phyloP scores from a whole-genome alignment of 2,888 invertebrate species.

The Drosophila cracens region DNA sequence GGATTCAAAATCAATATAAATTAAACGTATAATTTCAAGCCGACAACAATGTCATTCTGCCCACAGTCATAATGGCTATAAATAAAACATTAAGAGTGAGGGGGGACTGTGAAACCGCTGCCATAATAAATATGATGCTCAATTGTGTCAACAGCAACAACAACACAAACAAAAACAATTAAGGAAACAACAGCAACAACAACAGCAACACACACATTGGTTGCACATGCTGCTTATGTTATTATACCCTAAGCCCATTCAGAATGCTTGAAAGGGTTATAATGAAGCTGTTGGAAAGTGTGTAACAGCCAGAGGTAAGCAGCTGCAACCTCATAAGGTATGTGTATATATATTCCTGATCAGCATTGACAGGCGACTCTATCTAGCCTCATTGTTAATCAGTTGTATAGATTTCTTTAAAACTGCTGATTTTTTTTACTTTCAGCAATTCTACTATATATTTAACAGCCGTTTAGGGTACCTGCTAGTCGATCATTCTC shows the following conservation, averaged over 20 bases:
- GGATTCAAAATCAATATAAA: background rate
- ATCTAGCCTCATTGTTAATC: background rate
- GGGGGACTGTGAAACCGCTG: constrained; percentile 33
- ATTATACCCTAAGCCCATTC: background rate
- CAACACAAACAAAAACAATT: constrained; percentile 1
- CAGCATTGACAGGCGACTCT: background rate
- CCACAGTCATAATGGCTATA: constrained; percentile 2
- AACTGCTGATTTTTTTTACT: no score
- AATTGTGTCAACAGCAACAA: constrained; percentile 60
- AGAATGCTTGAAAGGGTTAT: no score
- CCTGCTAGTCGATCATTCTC: background rate
- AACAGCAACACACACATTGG: constrained; percentile 27
- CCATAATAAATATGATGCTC: constrained; percentile 63
- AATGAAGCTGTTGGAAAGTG: background rate
- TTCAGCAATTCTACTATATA: background rate
- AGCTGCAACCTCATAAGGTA: background rate
- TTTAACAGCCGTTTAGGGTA: background rate
- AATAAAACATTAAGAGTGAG: constrained; percentile 2
- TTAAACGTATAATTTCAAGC: constrained; percentile 1
- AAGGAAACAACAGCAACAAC: constrained; percentile 50
- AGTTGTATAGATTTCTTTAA: background rate
- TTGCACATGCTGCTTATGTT: constrained; percentile 44
- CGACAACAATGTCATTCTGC: constrained; percentile 3
- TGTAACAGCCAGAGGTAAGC: background rate
- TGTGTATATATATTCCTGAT: background rate